A percentile compares a stretch with the other conserved stretches of the same genome.
Conservation (phyloP, 2,113 vertebrate genomes). For the Tachysurus fulvidraco region DNA sequence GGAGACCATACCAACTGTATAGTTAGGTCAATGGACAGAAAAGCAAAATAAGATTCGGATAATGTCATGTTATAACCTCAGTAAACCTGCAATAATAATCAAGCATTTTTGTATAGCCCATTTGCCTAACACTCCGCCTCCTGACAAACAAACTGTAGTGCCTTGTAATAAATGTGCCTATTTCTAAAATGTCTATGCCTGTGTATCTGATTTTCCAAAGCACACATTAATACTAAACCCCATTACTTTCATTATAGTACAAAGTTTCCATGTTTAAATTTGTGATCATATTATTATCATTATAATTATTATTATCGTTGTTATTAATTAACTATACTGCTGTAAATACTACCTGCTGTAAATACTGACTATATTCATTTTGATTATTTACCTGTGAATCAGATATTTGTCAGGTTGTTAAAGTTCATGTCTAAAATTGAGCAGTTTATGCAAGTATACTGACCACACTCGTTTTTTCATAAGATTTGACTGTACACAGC, state of each 20-base stretch:
- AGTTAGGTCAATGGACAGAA: background rate
- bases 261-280: background rate
- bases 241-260: background rate
- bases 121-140: background rate
- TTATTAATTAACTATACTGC: background rate
- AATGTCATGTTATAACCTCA: background rate
- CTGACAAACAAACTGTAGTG: background rate
- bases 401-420: background rate
- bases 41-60: background rate
- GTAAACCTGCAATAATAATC: background rate
- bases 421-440: background rate
- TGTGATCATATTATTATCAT: background rate
- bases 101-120: background rate
- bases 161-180: background rate
- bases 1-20: background rate
- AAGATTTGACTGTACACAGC: background rate
- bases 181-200: background rate
- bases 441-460: background rate
- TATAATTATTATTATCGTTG: background rate
- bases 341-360: background rate
- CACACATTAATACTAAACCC: background rate
- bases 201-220: background rate
- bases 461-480: background rate
- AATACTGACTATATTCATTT: background rate
- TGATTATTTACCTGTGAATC: background rate